phyloP scores from a whole-genome alignment of 2,888 invertebrate genomes.

The Ectemnius cavifrons region DNA sequence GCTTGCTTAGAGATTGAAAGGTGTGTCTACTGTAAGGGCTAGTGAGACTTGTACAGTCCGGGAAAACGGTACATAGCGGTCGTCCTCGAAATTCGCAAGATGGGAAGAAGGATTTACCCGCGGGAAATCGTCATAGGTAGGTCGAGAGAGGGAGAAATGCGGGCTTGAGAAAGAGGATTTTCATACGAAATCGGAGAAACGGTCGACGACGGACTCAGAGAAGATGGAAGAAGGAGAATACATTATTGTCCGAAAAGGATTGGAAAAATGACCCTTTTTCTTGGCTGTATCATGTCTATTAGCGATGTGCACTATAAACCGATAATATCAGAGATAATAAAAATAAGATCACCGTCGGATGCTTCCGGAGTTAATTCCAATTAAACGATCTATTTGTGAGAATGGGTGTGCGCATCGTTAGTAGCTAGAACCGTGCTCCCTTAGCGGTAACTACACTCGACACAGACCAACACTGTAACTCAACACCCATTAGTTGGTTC shows the following conservation, averaged over 20 bases:
- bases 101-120: neutral
- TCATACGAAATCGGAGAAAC: neutral
- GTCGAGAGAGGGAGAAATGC: conserved; percentile 14
- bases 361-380: no score
- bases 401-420: neutral
- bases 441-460: conserved; percentile 17
- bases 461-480: conserved; percentile 5
- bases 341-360: no score
- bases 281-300: conserved; percentile 52
- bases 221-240: conserved; percentile 3
- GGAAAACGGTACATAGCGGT: conserved; percentile 48
- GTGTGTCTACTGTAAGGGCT: conserved; percentile 7
- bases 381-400: no score
- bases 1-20: conserved; percentile 48
- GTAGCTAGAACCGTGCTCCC: neutral
- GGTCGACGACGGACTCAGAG: neutral
- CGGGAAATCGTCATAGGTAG: neutral
- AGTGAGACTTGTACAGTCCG: conserved; percentile 46
- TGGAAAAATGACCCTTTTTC: conserved; percentile 56
- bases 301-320: conserved; percentile 22
- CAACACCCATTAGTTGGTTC: conserved; percentile 28
- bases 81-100: neutral
- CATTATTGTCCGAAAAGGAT: conserved; percentile 14
- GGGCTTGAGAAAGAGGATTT: neutral
- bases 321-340: no score